Conservation (phyloP, 2,113 vertebrate genomes). For the Cynocephalus volans region DNA sequence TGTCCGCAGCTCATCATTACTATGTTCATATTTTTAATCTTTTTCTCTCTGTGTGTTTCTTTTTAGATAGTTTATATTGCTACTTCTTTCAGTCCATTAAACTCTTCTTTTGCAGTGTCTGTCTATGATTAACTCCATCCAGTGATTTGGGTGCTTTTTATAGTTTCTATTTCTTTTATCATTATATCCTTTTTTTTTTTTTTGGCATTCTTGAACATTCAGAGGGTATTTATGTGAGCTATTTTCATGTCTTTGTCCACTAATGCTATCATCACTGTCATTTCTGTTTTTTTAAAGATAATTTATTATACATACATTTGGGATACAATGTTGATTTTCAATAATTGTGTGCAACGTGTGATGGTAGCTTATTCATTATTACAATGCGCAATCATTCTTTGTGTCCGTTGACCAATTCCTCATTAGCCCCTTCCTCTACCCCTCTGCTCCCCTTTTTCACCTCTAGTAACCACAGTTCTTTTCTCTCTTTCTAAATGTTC, state of each 20-base stretch:
- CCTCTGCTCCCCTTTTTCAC: too few relatives aligned
- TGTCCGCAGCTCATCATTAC: neutral
- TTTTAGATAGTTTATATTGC: neutral
- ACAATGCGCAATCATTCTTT: too few relatives aligned
- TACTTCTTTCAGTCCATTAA: neutral
- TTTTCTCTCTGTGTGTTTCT: neutral
- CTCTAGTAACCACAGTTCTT: too few relatives aligned
- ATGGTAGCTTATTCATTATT: too few relatives aligned
- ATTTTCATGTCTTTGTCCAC: neutral
- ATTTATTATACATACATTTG: too few relatives aligned
- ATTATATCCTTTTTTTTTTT: neutral
- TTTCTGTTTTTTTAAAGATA: too few relatives aligned
- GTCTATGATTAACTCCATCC: neutral
- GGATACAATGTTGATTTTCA: too few relatives aligned
- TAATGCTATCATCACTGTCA: neutral
- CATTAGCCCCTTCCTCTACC: too few relatives aligned
- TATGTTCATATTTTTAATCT: neutral
- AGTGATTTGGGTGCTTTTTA: neutral
- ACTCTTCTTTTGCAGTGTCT: neutral
- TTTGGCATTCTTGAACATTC: neutral
- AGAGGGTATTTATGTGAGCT: neutral
- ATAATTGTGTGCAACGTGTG: too few relatives aligned
- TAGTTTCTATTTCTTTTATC: neutral
- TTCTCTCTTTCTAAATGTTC: too few relatives aligned
- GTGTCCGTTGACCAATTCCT: too few relatives aligned